Evolutionary conservation across 1,140 invertebrate genomes (phyloP).

Genomic region (Mactra quadrangularis): DNA sequence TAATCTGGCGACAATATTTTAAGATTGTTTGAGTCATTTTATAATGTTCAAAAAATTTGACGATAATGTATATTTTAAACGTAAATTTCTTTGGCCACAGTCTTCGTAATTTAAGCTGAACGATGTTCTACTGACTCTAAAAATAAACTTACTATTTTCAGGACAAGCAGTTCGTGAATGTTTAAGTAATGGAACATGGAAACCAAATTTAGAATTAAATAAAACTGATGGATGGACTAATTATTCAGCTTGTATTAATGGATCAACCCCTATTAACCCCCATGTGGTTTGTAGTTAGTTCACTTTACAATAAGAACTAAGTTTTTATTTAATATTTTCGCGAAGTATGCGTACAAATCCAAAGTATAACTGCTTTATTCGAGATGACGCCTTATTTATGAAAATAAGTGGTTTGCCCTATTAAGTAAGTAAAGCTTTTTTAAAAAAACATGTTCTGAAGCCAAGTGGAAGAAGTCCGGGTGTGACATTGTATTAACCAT

Average conservation of each 20-base stretch:
- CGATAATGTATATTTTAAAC: background rate
- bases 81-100: background rate
- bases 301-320: background rate
- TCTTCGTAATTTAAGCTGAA: no score
- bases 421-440: no score
- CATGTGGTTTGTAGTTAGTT: background rate
- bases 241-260: constrained; percentile 85
- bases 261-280: background rate
- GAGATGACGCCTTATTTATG: no score
- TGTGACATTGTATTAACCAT: no score
- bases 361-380: no score
- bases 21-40: background rate
- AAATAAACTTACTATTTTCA: no score
- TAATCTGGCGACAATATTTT: background rate
- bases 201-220: constrained; percentile 81
- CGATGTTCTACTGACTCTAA: no score
- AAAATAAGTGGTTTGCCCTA: no score
- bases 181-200: constrained; percentile 86
- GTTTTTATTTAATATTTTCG: no score
- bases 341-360: no score
- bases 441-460: no score
- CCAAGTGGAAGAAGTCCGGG: no score
- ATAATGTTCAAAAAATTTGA: background rate
- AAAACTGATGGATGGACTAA: constrained; percentile 85
- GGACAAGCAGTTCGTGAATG: constrained; percentile 86